Evolutionary conservation across 2,113 vertebrate species (phyloP), one percentile per base, ranked within the genome.

Genomic region (Clarias batrachus): DNA sequence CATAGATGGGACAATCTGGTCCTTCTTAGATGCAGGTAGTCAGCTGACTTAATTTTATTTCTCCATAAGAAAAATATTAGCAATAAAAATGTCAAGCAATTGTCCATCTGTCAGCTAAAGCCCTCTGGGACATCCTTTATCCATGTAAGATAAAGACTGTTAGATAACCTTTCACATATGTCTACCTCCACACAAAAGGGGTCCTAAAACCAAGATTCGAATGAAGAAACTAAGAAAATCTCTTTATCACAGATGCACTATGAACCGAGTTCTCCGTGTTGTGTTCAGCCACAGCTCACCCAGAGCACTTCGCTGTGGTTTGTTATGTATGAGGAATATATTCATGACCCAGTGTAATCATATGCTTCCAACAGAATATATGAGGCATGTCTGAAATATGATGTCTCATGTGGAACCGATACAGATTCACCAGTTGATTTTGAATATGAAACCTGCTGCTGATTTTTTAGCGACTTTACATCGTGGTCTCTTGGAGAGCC

Each of bases 401-500:
- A 71, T 87, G 78, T 82, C 82, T 77, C 27, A 37, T 16, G 71
- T 59, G 84, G 73, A 59, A 25, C 84, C 85, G 78, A 59, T 90
- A 81, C 79, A 27, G 85, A 89, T 90, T 91, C 76, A 86, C 87
- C 73, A 86, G 41, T 54, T 85, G 79, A 90, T 84, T 89, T 65
- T 87, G 88, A 90, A 91, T 91, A 83, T 86, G 33, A 86, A 84
- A 91, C 81, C 86, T 48, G 80, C 56, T 30, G 62, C 76, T 76
- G 71, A 54, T 86, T 37, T 33, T 62, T 89, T 89, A 87, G 86
- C 78, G 82, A 76, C 88, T 91, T 92, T 89, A 87, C 89, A 90
- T 91, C 60, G 90, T 87, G 48, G 89, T 90, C 90, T 91, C 86
- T 83, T 89, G 84, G 87, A 33, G 87, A 85, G 77, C 79, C 87